A percentile compares a stretch with the other conserved stretches of the same genome.
Conservation (phyloP, 2,888 invertebrate species). For the Lottia scabra region DNA sequence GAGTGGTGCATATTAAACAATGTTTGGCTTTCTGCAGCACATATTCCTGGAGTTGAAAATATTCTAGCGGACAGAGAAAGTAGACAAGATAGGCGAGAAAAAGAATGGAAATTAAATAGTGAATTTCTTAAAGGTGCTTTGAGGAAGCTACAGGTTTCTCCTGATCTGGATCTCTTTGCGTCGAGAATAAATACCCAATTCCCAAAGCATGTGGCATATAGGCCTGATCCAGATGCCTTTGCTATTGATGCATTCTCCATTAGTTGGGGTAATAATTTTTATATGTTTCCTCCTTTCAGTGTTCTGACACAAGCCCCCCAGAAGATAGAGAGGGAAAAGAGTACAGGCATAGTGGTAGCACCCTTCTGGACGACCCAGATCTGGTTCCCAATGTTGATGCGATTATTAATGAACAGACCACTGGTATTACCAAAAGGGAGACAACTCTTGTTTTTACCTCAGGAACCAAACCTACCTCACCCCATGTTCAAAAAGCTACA, state of each 20-base stretch:
- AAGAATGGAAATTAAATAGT: slow-evolving; percentile 23
- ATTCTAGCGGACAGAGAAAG: slow-evolving; percentile 15
- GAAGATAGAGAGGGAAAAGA: slow-evolving; percentile 18
- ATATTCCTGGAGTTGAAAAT: slow-evolving; percentile 17
- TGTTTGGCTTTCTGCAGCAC: slow-evolving; percentile 21
- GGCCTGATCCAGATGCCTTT: slow-evolving; percentile 21
- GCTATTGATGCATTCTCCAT: slow-evolving; percentile 24
- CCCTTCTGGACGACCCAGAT: slow-evolving; percentile 21
- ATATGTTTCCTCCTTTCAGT: slow-evolving; percentile 30
- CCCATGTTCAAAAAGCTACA: slow-evolving; percentile 11
- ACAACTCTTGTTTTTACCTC: background rate
- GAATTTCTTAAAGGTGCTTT: slow-evolving; percentile 7
- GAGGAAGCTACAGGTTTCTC: background rate
- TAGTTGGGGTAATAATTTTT: slow-evolving; percentile 14
- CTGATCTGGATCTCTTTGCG: slow-evolving; percentile 28
- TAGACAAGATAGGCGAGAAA: slow-evolving; percentile 6
- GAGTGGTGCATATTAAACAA: slow-evolving; percentile 9
- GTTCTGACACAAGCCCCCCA: slow-evolving; percentile 14
- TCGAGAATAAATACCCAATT: slow-evolving; percentile 23
- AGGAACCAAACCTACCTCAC: slow-evolving; percentile 8
- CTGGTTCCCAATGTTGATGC: slow-evolving; percentile 12
- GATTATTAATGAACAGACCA: slow-evolving; percentile 18
- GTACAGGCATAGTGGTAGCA: slow-evolving; percentile 16
- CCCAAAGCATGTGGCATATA: slow-evolving; percentile 15
- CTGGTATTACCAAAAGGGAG: slow-evolving; percentile 13